These are phyloP conservation scores for Brenthis hecate DNA, from an alignment of 2,888 invertebrate species.

Conservation along the genomic window DNA sequence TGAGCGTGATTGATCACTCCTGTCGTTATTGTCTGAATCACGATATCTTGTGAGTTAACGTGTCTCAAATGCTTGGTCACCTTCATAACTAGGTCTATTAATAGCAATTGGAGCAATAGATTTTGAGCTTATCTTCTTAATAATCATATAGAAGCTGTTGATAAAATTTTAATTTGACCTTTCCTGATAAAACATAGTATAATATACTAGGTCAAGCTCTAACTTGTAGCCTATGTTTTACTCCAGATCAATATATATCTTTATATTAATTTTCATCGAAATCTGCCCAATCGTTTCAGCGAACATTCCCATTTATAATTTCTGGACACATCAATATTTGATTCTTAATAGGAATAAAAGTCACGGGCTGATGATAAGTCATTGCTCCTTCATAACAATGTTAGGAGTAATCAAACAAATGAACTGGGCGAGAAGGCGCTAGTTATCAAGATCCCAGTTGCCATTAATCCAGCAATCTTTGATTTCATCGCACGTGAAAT, in stretches of 20 bases:
- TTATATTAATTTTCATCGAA: no score
- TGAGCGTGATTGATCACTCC: conserved; percentile 70
- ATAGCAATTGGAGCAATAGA: conserved; percentile 13
- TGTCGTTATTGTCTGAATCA: conserved; percentile 64
- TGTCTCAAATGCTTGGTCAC: conserved; percentile 32
- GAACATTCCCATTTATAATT: not conserved
- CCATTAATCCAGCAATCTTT: conserved; percentile 51
- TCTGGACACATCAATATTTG: not conserved
- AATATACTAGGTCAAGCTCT: no score
- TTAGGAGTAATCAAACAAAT: conserved; percentile 43
- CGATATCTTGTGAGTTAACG: conserved; percentile 36
- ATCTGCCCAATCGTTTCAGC: no score
- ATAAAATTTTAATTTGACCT: not conserved
- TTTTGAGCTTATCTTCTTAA: conserved; percentile 3
- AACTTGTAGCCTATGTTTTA: no score
- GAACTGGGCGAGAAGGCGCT: conserved; percentile 46
- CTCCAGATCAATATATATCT: no score
- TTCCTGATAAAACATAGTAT: no score
- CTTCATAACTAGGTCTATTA: conserved; percentile 25
- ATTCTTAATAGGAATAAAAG: not conserved
- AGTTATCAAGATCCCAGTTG: conserved; percentile 46
- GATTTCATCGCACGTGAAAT: conserved; percentile 51
- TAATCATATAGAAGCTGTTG: not conserved
- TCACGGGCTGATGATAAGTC: conserved; percentile 11
- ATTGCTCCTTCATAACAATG: conserved; percentile 28